These are phyloP conservation scores for Gnatocerus cornutus DNA, from an alignment of 2,888 invertebrate genomes.

Conservation along the genomic window DNA sequence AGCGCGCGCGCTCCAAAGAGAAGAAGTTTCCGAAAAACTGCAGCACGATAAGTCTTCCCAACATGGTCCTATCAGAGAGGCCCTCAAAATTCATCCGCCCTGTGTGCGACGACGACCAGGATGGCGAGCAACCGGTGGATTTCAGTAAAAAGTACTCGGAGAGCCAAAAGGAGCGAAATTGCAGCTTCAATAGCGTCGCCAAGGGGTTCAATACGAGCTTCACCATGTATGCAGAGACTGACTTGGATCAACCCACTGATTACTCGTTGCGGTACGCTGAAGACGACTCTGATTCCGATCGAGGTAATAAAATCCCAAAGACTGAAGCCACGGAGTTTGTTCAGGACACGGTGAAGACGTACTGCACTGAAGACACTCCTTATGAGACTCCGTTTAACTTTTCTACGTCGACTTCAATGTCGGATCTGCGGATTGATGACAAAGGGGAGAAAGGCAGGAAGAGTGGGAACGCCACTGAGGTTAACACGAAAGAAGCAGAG, in stretches of 20 bases:
- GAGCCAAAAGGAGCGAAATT: conserved; percentile 13
- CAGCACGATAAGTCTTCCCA: conserved; percentile 26
- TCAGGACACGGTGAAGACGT: conserved; percentile 90
- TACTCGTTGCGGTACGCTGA: conserved; percentile 93
- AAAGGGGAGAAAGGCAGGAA: conserved; percentile 61
- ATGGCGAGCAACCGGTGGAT: conserved; percentile 35
- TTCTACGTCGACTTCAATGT: conserved; percentile 91
- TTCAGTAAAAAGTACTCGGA: conserved; percentile 39
- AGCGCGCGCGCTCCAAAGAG: not conserved
- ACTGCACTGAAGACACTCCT: conserved; percentile 92
- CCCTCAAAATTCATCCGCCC: conserved; percentile 9
- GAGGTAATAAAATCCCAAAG: conserved; percentile 61
- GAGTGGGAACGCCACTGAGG: not conserved
- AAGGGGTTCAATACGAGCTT: conserved; percentile 65
- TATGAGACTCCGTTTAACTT: conserved; percentile 86
- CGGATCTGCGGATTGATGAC: conserved; percentile 80
- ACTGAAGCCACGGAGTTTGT: conserved; percentile 68
- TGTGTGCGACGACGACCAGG: conserved; percentile 26
- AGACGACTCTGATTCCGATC: conserved; percentile 80
- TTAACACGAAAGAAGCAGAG: conserved; percentile 7
- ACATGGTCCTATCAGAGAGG: conserved; percentile 14
- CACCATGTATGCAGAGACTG: conserved; percentile 89
- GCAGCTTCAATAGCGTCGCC: conserved; percentile 40
- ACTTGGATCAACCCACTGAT: conserved; percentile 93
- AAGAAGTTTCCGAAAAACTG: conserved; percentile 4